A percentile compares a stretch with the other conserved stretches of the same genome.
These are phyloP conservation scores for Drosophila guanche DNA, from an alignment of 1,140 invertebrate species.

Conservation along the genomic window DNA sequence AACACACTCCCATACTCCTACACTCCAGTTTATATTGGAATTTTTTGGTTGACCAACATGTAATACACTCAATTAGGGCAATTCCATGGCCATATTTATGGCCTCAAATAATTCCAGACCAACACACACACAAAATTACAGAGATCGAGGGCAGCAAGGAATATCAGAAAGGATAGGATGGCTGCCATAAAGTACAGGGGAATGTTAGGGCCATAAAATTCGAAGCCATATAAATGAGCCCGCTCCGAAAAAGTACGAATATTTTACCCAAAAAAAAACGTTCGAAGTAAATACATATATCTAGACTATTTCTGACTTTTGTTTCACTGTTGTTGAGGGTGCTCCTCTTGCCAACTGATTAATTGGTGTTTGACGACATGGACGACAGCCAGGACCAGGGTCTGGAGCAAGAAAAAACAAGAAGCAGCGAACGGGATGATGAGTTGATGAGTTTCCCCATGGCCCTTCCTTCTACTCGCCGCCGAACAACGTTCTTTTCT, in stretches of 20 bases:
- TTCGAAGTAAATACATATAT: constrained; percentile 26
- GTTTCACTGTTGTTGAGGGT: constrained; percentile 43
- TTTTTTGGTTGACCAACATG: constrained; percentile 53
- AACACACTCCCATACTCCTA: constrained; percentile 1
- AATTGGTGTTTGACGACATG: constrained; percentile 64
- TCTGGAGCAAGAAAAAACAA: background rate
- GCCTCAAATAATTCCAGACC: constrained; percentile 71
- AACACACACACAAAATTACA: constrained; percentile 12
- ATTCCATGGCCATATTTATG: constrained; percentile 71
- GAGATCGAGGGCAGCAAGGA: constrained; percentile 13
- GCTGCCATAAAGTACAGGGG: constrained; percentile 64
- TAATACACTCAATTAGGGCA: constrained; percentile 77
- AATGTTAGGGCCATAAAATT: constrained; percentile 62
- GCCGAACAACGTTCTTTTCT: background rate
- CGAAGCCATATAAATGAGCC: constrained; percentile 73
- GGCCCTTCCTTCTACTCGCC: background rate
- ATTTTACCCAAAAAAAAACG: constrained; percentile 1
- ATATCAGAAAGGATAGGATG: constrained; percentile 14
- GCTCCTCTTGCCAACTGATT: constrained; percentile 66
- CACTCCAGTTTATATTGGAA: constrained; percentile 10
- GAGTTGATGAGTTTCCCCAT: constrained; percentile 19
- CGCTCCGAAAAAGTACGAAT: constrained; percentile 29
- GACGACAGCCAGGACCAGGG: constrained; percentile 18
- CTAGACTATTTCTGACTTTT: constrained; percentile 33
- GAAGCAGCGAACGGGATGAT: constrained; percentile 10